Conservation (phyloP, 2,888 invertebrate species). For the Ochropleura plecta region DNA sequence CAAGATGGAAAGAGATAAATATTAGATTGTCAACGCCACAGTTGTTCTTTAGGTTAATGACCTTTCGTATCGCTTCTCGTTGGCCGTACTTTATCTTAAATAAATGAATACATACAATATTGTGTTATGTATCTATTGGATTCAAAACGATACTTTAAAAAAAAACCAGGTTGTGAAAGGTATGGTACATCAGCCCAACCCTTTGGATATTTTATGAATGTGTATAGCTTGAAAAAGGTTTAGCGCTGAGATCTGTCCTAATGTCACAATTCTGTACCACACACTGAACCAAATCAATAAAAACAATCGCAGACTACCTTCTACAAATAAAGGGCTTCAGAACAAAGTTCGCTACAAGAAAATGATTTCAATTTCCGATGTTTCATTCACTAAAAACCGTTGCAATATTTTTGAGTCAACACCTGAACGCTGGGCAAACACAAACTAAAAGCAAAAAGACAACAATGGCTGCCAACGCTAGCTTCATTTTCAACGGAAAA, state of each 20-base stretch:
- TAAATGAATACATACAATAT: no score
- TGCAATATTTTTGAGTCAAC: constrained; percentile 79
- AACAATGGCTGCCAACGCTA: constrained; percentile 65
- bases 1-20: no score
- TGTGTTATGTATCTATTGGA: no score
- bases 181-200: neutral
- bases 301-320: neutral
- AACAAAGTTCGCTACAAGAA: constrained; percentile 49
- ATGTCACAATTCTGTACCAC: no score
- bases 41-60: no score
- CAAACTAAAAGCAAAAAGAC: constrained; percentile 69
- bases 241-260: neutral
- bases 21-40: no score
- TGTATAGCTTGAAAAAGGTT: neutral
- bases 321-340: constrained; percentile 16
- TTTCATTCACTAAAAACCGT: constrained; percentile 73
- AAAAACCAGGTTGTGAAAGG: neutral
- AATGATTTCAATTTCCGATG: constrained; percentile 69
- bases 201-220: no score
- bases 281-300: neutral
- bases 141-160: neutral
- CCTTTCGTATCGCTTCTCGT: no score
- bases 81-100: no score
- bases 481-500: constrained; percentile 71
- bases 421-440: constrained; percentile 74